Base-by-base conservation (phyloP, 2,113 vertebrate species). In the Myotis yumanensis region DNA sequence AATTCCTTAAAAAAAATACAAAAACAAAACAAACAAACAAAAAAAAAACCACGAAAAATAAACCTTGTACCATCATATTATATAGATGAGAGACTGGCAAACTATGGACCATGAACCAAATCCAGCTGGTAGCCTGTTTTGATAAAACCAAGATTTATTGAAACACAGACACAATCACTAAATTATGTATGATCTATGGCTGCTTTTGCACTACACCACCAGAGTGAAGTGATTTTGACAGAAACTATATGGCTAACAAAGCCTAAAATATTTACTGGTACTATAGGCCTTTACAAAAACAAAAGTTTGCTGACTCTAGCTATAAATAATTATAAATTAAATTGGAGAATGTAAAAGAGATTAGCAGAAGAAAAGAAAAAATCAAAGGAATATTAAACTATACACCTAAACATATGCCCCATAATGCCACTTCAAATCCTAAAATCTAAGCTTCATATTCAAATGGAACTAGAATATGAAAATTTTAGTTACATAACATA, bases 261-360 rank as follows among this genome's bases (percentile, higher is more conserved):
- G 57, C 40, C 35, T 86, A 89, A 94, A 92, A 62, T 72, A 95
- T 14, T 86, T 93, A 95, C 10, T 46, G 46, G 46, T 46, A 46
- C 73, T 51, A 37, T 11, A 51, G 48, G 28, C 22, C 40, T 82
- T 95, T 52, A 84, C 5, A 87, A 15, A 57, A 62, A 83, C 43
- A 84, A 84, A 91, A 22, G 5, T 81, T 28, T 95, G 30, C 14
- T 83, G 10, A 85, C 9, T 15, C 11, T 10, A 59, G 1, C 43
- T 77, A 79, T n/a, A 92, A 85, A 86, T 66, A 20, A 43, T n/a
- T 92, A 7, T 28, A 85, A 90, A 46, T 6, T 92, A 32, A 96
- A 89, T 4, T 51, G 32, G 15, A 71, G 14, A 86, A 28, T 32
- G 10, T 51, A 91, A 87, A 95, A 91, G 18, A 20, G 30, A 85